phyloP scores from a whole-genome alignment of 2,797 vertebrate species.

The Typhlichthys eigenmanni region DNA sequence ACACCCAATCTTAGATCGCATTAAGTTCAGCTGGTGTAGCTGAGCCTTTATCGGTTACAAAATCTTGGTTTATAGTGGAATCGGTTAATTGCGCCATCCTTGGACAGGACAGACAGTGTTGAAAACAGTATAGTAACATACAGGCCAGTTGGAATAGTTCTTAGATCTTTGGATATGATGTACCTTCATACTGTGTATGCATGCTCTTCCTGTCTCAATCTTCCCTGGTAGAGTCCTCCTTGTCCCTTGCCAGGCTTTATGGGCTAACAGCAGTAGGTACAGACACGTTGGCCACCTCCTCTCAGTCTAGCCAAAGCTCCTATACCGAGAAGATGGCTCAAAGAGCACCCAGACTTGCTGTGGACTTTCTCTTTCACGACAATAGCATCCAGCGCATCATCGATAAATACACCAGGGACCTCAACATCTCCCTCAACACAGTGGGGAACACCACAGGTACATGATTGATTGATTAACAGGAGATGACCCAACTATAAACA shows the following conservation, averaged over 20 bases:
- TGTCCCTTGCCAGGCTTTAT: neutral
- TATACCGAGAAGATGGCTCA: neutral
- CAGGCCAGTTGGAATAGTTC: too few species aligned
- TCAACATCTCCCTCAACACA: conserved; percentile 62
- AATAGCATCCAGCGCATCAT: conserved; percentile 69
- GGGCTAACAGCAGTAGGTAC: neutral
- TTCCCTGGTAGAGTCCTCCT: conserved; percentile 34
- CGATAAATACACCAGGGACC: conserved; percentile 68
- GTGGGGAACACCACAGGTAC: conserved; percentile 57
- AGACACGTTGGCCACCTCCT: neutral
- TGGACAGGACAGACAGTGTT: too few species aligned
- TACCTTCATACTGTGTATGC: too few species aligned
- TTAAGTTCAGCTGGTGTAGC: too few species aligned
- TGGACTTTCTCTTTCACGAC: conserved; percentile 39
- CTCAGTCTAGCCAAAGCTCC: conserved; percentile 4
- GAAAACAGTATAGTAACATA: too few species aligned
- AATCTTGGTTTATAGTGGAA: too few species aligned
- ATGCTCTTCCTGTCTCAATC: neutral
- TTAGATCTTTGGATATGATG: too few species aligned
- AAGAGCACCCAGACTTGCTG: neutral
- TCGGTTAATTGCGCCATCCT: too few species aligned
- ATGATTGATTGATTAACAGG: too few species aligned
- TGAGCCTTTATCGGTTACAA: too few species aligned
- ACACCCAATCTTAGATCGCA: too few species aligned
- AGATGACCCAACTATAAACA: neutral